phyloP scores from a whole-genome alignment of 2,888 invertebrate genomes.

The Clistopyga incitator region DNA sequence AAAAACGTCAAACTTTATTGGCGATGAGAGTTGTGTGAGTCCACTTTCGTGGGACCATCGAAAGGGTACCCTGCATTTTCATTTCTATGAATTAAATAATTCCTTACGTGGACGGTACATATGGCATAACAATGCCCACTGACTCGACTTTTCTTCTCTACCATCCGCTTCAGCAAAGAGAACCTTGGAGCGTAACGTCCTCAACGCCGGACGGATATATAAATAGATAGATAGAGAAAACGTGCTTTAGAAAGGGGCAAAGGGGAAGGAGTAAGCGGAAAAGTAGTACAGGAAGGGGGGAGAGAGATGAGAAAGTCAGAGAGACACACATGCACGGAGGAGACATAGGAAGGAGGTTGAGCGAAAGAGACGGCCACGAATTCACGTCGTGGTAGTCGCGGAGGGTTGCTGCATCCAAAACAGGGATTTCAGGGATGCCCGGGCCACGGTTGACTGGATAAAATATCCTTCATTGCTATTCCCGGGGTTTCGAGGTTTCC shows the following conservation, averaged over 20 bases:
- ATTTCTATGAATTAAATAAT: neutral
- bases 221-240: slow-evolving; percentile 55
- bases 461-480: slow-evolving; percentile 80
- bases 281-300: slow-evolving; percentile 41
- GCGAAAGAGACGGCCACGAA: slow-evolving; percentile 53
- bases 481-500: slow-evolving; percentile 73
- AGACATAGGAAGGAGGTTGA: slow-evolving; percentile 36
- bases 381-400: slow-evolving; percentile 48
- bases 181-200: slow-evolving; percentile 36
- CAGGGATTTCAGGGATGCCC: slow-evolving; percentile 79
- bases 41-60: slow-evolving; percentile 66
- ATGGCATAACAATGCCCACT: slow-evolving; percentile 17
- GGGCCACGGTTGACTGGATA: slow-evolving; percentile 78
- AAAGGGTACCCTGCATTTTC: neutral
- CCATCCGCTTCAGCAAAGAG: neutral
- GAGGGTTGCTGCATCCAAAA: slow-evolving; percentile 75
- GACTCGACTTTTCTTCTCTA: slow-evolving; percentile 31
- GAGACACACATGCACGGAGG: slow-evolving; percentile 27
- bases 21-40: slow-evolving; percentile 62
- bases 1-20: slow-evolving; percentile 66
- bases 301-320: slow-evolving; percentile 44
- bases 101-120: neutral
- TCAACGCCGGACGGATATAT: slow-evolving; percentile 53
- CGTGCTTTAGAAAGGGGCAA: slow-evolving; percentile 36
- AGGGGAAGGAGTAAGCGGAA: slow-evolving; percentile 48